phyloP scores from a whole-genome alignment of 2,113 vertebrate species.

The Mungos mungo region DNA sequence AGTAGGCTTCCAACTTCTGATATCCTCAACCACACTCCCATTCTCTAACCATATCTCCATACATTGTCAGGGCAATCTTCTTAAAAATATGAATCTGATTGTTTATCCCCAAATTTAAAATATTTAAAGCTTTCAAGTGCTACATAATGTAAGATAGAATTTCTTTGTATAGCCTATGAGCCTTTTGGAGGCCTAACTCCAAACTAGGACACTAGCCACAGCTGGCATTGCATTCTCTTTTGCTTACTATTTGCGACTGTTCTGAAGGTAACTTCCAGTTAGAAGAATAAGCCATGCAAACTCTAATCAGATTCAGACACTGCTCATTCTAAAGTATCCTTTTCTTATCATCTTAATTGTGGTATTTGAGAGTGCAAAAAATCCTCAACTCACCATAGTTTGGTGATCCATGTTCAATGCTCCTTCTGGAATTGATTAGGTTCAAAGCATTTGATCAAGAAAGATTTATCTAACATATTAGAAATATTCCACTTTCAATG shows the following conservation, averaged over 20 bases:
- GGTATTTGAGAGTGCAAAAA: neutral
- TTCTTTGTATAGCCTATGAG: neutral
- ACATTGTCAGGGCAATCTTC: neutral
- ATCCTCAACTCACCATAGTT: neutral
- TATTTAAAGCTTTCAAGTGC: neutral
- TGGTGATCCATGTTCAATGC: neutral
- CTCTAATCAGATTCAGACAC: neutral
- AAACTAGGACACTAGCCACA: neutral
- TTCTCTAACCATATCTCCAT: neutral
- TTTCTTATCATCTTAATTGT: neutral
- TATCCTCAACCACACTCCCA: neutral
- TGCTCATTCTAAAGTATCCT: neutral
- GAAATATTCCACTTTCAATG: neutral
- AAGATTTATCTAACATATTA: neutral
- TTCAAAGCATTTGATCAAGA: conserved; percentile 7
- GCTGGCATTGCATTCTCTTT: neutral
- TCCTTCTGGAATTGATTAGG: conserved; percentile 27
- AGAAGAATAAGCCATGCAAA: neutral
- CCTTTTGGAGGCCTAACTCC: neutral
- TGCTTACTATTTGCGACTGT: neutral
- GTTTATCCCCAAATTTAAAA: neutral
- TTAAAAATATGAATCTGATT: neutral
- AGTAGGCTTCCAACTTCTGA: neutral
- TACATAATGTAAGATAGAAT: neutral
- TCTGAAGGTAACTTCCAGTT: neutral